Conservation (phyloP, 1,140 invertebrate genomes). For the Prorops nasuta region DNA sequence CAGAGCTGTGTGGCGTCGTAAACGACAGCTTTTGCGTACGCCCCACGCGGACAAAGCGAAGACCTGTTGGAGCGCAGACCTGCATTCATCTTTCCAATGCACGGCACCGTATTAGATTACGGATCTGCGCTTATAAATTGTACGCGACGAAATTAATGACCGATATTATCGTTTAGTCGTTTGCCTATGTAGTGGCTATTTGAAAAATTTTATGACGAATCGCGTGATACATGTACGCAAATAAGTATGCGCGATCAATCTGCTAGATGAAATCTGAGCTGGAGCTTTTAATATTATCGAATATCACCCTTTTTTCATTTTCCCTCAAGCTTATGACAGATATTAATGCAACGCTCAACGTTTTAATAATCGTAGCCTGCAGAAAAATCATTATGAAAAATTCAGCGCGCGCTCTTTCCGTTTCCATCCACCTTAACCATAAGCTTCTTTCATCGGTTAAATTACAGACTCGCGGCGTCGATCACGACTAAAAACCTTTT, state of each 20-base stretch:
- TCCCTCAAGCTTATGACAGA: no score
- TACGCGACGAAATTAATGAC: conserved; percentile 15
- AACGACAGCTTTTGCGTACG: conserved; percentile 25
- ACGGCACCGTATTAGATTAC: conserved; percentile 11
- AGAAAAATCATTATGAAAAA: no score
- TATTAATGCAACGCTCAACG: no score
- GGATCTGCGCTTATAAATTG: conserved; percentile 12
- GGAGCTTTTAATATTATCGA: neutral
- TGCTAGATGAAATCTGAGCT: neutral
- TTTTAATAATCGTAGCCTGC: no score
- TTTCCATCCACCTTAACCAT: no score
- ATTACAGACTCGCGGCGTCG: no score
- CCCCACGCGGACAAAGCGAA: conserved; percentile 12
- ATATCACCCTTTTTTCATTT: no score
- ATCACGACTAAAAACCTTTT: no score
- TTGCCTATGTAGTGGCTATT: neutral
- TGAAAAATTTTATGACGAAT: neutral
- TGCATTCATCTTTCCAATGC: conserved; percentile 21
- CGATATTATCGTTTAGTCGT: conserved; percentile 8
- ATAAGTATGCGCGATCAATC: neutral
- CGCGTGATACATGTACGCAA: neutral
- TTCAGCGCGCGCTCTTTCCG: no score
- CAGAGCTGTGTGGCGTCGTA: conserved; percentile 11
- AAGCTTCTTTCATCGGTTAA: no score
- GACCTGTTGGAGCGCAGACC: conserved; percentile 19